Conservation (phyloP, 1,140 invertebrate genomes). For the Scaptomyza pallida region DNA sequence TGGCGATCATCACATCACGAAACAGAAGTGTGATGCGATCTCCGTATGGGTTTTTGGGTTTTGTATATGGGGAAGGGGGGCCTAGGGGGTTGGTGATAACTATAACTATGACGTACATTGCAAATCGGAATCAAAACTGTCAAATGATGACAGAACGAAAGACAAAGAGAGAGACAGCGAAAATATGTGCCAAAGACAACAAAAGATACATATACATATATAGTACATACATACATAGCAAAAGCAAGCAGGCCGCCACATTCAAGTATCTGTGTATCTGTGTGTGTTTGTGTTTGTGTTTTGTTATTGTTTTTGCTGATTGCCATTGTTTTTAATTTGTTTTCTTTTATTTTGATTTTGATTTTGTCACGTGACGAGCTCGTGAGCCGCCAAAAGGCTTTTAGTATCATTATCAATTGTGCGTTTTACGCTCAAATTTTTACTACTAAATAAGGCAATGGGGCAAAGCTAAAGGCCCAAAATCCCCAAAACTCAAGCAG, state of each 20-base stretch:
- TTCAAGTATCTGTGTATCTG: too few relatives aligned
- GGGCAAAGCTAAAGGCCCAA: too few relatives aligned
- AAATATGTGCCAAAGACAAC: conserved; percentile 16
- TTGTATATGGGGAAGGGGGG: not conserved
- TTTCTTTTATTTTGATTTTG: not conserved
- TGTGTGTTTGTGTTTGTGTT: too few relatives aligned
- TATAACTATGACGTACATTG: conserved; percentile 29
- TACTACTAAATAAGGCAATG: too few relatives aligned
- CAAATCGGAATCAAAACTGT: conserved; percentile 29
- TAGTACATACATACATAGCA: conserved; percentile 20
- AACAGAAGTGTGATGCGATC: conserved; percentile 22
- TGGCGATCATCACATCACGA: conserved; percentile 30
- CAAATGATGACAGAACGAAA: conserved; percentile 53
- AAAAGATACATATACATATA: conserved; percentile 4
- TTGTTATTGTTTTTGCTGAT: conserved; percentile 26
- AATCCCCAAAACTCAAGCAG: not conserved
- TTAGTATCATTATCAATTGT: conserved; percentile 1
- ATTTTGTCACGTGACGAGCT: conserved; percentile 29
- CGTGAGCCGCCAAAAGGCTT: conserved; percentile 14
- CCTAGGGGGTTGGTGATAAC: conserved; percentile 24
- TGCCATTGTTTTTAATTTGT: conserved; percentile 5
- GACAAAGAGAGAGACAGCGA: conserved; percentile 6
- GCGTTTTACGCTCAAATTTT: not conserved
- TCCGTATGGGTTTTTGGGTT: not conserved
- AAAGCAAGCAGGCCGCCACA: not conserved